Percentiles rank a stretch among this genome's conserved stretches.
Conservation (phyloP, 2,888 invertebrate species). For the Lycaena phlaeas region DNA sequence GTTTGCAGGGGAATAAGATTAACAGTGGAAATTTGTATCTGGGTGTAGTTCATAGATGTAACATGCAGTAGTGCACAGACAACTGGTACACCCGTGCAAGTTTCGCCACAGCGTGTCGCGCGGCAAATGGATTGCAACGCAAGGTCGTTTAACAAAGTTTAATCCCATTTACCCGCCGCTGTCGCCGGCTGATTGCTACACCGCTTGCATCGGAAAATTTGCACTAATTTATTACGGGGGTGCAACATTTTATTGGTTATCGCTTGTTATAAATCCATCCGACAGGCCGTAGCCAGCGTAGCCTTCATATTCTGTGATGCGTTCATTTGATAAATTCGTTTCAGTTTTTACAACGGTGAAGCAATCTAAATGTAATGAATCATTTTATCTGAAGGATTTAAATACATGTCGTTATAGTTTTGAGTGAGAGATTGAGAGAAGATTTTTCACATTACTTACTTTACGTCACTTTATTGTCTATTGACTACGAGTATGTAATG, state of each 20-base stretch:
- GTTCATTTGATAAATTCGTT: conserved; percentile 5
- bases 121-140: conserved; percentile 58
- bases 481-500: too few species aligned
- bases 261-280: conserved; percentile 36
- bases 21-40: conserved; percentile 39
- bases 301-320: conserved; percentile 18
- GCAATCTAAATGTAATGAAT: too few species aligned
- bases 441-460: too few species aligned
- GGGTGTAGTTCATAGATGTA: conserved; percentile 21
- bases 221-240: conserved; percentile 42
- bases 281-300: conserved; percentile 18
- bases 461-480: too few species aligned
- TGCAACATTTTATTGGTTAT: conserved; percentile 30
- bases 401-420: too few species aligned
- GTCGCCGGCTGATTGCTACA: conserved; percentile 35
- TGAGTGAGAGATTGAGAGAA: too few species aligned
- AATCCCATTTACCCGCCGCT: conserved; percentile 56
- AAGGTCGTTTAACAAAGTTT: conserved; percentile 66
- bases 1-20: conserved; percentile 30
- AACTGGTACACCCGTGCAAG: conserved; percentile 26
- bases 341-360: too few species aligned
- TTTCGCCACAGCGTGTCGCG: conserved; percentile 46
- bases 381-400: too few species aligned
- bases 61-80: not conserved
- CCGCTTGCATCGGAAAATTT: conserved; percentile 41